Evolutionary conservation across 2,888 invertebrate species (phyloP), one percentile per base, ranked within the genome.

Genomic region (Drosophila borealis): DNA sequence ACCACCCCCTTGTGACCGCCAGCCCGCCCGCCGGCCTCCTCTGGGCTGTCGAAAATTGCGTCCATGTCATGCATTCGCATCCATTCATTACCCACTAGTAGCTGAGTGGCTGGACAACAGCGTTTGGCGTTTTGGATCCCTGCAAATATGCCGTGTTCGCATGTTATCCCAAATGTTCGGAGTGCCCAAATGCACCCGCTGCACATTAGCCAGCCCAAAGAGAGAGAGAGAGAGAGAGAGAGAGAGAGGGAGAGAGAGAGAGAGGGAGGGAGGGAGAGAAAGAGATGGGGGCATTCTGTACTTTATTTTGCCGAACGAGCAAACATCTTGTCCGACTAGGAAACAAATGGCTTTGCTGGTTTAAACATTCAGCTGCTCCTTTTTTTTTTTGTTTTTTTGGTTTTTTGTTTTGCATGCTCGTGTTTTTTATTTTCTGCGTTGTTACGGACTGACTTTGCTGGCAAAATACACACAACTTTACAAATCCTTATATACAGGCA

Each of bases 241-340:
- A 25, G 39, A 33, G 19, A 9, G 14, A 21, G 39, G 5, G 9
- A 17, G 4, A 2, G 50, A 11, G n/a, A 19, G 17, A 44, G 21
- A 25, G 41, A 25, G 39, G 33, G 19, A 9, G 39, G 5, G 9
- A 17, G 4, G 1, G 50, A 11, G n/a, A 19, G 17, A 44, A n/a
- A 0, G 50, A 36, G 45, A 25, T 17, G 21, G 36, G 69, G 80
- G 72, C 74, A 74, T 78, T 81, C 82, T 80, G 87, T 82, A 91
- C 81, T 90, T 90, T 89, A 90, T 90, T 90, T 89, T 87, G 84
- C 89, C 88, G 85, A 90, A 90, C 83, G 91, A 90, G 88, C 89
- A 90, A 90, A 90, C 91, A 90, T 91, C 90, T 90, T 90, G 90
- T 91, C 81, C 81, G 82, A 91, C 91, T 89, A 91, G 90, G 80